These are phyloP conservation scores for honey bee (Apis mellifera) DNA, from an alignment of 1,140 invertebrate species.

Conservation along the genomic window Amel_HAv3.1 CM009943.2:3406501-3407000, in stretches of 20 bases:
- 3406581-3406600: conserved; percentile 51
- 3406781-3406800: background rate
- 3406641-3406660: conserved; percentile 48
- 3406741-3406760: too few species aligned
- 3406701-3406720: background rate
- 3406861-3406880: background rate
- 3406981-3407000: background rate
- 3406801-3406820: background rate
- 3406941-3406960: too few species aligned
- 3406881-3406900: background rate
- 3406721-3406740: background rate
- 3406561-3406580: conserved; percentile 42
- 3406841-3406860: too few species aligned
- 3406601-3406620: conserved; percentile 44
- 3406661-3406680: background rate
- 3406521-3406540: conserved; percentile 23
- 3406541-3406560: conserved; percentile 48
- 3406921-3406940: background rate
- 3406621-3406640: conserved; percentile 49
- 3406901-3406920: background rate
- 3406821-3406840: background rate
- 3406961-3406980: background rate
- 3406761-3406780: background rate
- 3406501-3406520: background rate
- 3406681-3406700: background rate